Conservation (phyloP, 2,888 invertebrate genomes). For the Mycalesis mineus region DNA sequence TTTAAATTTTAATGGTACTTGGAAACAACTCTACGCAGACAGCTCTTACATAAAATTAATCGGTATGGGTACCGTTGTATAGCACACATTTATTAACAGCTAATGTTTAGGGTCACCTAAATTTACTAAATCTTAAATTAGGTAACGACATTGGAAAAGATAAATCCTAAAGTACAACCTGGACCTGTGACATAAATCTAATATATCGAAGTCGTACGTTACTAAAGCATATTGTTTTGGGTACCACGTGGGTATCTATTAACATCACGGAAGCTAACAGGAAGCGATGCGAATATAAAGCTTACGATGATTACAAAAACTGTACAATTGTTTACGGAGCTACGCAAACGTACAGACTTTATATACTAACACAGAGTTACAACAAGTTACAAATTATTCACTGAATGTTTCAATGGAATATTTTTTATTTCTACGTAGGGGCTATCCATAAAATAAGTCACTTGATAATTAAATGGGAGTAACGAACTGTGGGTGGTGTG, state of each 20-base stretch:
- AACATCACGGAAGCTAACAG: conserved; percentile 63
- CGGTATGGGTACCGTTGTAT: conserved; percentile 56
- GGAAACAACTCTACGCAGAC: conserved; percentile 49
- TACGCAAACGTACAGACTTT: neutral
- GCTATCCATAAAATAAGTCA: too few relatives aligned
- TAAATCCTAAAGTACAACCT: conserved; percentile 71
- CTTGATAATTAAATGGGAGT: too few relatives aligned
- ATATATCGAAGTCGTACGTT: conserved; percentile 45
- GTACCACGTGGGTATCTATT: conserved; percentile 51
- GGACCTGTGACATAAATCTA: conserved; percentile 70
- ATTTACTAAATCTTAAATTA: conserved; percentile 67
- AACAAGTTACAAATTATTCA: too few relatives aligned
- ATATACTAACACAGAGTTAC: too few relatives aligned
- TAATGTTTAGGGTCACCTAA: conserved; percentile 59
- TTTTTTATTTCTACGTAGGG: too few relatives aligned
- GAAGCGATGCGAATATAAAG: conserved; percentile 60
- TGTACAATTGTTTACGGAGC: conserved; percentile 29
- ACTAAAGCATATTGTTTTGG: conserved; percentile 61
- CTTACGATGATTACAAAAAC: conserved; percentile 33
- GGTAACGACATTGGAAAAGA: conserved; percentile 67
- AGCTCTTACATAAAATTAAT: conserved; percentile 51
- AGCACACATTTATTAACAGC: conserved; percentile 69
- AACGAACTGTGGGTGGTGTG: too few relatives aligned
- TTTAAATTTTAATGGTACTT: conserved; percentile 25
- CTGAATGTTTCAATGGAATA: too few relatives aligned